Conservation (phyloP, 2,797 vertebrate species). For the Podarcis siculus region DNA sequence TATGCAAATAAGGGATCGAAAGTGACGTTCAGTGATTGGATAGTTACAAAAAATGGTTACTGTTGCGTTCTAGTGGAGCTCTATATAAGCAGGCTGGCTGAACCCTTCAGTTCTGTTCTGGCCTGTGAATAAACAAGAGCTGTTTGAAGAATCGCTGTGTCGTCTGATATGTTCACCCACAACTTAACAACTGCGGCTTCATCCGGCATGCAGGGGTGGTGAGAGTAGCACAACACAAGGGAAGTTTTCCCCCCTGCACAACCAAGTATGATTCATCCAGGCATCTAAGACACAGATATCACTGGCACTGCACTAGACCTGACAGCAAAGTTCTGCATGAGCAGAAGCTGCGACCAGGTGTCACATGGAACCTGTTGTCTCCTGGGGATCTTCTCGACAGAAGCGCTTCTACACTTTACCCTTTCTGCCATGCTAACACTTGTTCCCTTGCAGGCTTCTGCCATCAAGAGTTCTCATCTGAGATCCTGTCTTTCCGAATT, state of each 20-base stretch:
- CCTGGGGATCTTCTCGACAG: constrained; percentile 4
- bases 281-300: neutral
- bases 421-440: constrained; percentile 13
- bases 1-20: no score
- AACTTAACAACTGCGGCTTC: neutral
- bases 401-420: neutral
- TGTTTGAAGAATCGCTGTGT: no score
- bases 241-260: neutral
- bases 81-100: no score
- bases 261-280: constrained; percentile 16
- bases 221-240: no score
- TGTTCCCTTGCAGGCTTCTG: constrained; percentile 35
- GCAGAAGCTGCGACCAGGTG: neutral
- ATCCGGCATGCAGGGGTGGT: no score
- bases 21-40: no score
- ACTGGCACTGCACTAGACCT: neutral
- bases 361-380: neutral
- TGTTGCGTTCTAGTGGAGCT: no score
- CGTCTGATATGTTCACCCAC: no score
- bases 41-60: no score
- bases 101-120: no score
- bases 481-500: constrained; percentile 38
- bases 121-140: no score
- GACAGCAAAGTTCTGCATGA: constrained; percentile 23
- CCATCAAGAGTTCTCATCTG: constrained; percentile 5